Evolutionary conservation across 2,797 vertebrate species (phyloP).

Genomic region (Spinus olivaceus): DNA sequence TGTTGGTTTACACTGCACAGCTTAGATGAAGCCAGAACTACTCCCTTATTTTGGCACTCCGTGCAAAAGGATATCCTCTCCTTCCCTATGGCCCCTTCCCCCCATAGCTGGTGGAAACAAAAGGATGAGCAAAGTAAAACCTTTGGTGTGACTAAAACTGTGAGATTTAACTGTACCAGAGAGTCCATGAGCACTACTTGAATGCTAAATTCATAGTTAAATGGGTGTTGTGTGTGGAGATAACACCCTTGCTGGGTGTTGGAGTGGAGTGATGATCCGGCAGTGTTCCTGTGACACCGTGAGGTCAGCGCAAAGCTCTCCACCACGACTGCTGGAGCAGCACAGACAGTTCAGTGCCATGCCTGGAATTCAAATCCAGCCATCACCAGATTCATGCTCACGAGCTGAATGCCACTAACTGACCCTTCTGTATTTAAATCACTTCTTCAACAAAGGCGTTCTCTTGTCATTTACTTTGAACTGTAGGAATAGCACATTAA

Average conservation of each 20-base stretch:
- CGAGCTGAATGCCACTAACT: neutral
- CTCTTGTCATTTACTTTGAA: neutral
- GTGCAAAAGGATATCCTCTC: neutral
- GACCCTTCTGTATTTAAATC: neutral
- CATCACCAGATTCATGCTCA: neutral
- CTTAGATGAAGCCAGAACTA: neutral
- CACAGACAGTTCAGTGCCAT: neutral
- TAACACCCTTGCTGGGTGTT: neutral
- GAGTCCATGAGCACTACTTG: neutral
- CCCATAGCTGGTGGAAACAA: neutral
- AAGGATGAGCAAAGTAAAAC: neutral
- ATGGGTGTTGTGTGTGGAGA: neutral
- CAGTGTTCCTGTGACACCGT: fast-evolving
- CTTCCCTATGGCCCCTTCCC: neutral
- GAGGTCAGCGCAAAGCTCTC: neutral
- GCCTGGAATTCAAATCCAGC: neutral
- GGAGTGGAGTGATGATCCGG: neutral
- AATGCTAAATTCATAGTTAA: neutral
- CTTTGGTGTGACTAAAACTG: neutral
- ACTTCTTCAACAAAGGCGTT: neutral
- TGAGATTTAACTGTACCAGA: neutral
- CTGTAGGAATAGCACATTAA: neutral
- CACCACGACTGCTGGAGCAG: neutral
- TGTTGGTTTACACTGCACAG: neutral
- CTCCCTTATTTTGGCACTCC: neutral